Evolutionary conservation across 2,888 invertebrate genomes (phyloP), one percentile per base, ranked within the genome.

Genomic region (Drosophila macrospina): DNA sequence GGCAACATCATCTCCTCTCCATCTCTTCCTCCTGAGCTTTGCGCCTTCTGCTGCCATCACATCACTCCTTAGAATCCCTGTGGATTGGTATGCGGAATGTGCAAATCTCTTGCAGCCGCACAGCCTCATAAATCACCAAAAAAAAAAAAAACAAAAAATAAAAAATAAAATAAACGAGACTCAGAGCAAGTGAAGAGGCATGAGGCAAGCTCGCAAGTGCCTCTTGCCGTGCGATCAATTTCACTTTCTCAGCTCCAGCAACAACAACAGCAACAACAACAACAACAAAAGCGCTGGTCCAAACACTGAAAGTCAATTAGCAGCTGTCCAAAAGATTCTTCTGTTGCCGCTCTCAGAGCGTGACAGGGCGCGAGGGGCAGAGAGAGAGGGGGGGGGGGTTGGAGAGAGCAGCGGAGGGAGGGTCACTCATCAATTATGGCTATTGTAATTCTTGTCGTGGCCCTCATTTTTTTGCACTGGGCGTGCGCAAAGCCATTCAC

Each of bases 291-390:
- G 7, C 54, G 20, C 48, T 39, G 61, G 34, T 59, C 57, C 74
- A 72, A 83, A 87, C 83, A 84, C 70, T 85, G 83, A 87, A 84
- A 84, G 86, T 84, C 83, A 84, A 84, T 84, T 84, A 84, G 83
- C 86, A 59, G 72, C 67, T 67, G 74, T 68, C 79, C 69, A 57
- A 71, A 81, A 78, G 73, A 85, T 87, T 87, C 88, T 87, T 57
- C 78, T 50, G 5, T 28, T 55, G 44, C 30, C 16, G 15, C 55
- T 37, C 39, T 32, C 15, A 20, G 28, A 10, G 10, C 20, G 20
- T 20, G 20, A 20, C 20, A 20, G 20, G 20, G 20, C 20, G 20
- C 20, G 15, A 10, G 37, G 1, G 13, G 11, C 4, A 13, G n/a
- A 4, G 3, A 5, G 15, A 36, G 24, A 15, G 28, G 24, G 5